Evolutionary conservation across 2,113 vertebrate genomes (phyloP).

Genomic region (Sphyrna mokarran): DNA sequence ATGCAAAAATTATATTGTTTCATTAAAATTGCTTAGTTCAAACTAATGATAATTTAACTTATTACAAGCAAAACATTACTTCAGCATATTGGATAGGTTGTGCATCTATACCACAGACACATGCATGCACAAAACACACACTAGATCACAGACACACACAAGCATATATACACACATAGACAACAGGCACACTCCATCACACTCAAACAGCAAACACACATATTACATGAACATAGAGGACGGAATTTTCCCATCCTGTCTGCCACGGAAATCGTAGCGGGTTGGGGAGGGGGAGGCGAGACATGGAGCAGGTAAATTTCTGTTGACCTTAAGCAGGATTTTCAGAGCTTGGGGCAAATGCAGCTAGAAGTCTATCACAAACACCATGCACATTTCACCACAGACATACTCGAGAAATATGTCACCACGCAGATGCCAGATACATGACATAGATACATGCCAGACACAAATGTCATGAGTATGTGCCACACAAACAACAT

Average conservation of each 20-base stretch:
- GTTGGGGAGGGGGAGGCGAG: too few species aligned
- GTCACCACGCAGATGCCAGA: too few species aligned
- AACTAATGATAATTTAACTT: background rate
- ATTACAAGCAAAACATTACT: background rate
- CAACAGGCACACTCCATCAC: background rate
- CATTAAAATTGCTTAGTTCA: background rate
- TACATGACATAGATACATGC: too few species aligned
- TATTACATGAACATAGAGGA: too few species aligned
- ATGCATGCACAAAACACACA: background rate
- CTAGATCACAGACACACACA: background rate
- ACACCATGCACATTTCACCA: background rate
- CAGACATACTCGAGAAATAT: too few species aligned
- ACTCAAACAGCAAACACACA: background rate
- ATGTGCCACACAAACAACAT: background rate
- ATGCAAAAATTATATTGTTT: background rate
- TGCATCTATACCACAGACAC: background rate
- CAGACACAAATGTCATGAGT: too few species aligned
- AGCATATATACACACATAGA: background rate
- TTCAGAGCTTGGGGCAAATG: too few species aligned
- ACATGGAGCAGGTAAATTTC: too few species aligned
- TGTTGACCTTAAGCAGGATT: too few species aligned
- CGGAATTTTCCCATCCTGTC: too few species aligned
- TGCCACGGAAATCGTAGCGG: too few species aligned
- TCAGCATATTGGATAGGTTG: background rate
- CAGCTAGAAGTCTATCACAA: too few species aligned